Conservation (phyloP, 2,888 invertebrate genomes). For the Lycophotia porphyrea region DNA sequence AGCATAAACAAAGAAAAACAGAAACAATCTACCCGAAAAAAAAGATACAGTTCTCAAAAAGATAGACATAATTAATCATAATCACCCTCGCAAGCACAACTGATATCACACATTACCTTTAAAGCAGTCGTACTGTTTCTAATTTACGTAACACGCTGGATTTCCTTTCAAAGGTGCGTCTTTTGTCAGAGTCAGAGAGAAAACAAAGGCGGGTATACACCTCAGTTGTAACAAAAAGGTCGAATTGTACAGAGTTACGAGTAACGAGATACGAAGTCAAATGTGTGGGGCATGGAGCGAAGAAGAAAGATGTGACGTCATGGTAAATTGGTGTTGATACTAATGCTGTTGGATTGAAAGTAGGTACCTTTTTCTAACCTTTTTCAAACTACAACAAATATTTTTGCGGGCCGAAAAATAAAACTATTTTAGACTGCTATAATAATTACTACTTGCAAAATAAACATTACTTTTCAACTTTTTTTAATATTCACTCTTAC, state of each 20-base stretch:
- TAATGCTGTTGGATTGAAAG: background rate
- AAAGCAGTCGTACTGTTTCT: conserved; percentile 76
- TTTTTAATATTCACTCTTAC: background rate
- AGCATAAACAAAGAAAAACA: background rate
- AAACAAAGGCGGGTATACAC: conserved; percentile 81
- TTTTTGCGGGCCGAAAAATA: background rate
- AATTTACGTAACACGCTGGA: conserved; percentile 84
- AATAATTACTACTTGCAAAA: background rate
- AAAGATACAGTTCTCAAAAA: background rate
- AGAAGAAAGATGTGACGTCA: conserved; percentile 29
- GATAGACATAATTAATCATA: conserved; percentile 23
- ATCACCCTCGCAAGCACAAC: conserved; percentile 6
- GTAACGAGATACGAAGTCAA: conserved; percentile 72
- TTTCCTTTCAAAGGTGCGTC: conserved; percentile 84
- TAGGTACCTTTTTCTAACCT: background rate
- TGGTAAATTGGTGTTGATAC: conserved; percentile 10
- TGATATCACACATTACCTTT: conserved; percentile 39
- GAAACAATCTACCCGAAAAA: background rate
- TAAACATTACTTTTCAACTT: background rate
- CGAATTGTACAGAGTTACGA: conserved; percentile 70
- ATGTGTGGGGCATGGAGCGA: conserved; percentile 60
- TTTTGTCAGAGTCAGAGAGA: conserved; percentile 81
- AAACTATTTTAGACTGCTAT: background rate
- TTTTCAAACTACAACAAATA: too few relatives aligned
- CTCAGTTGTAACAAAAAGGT: conserved; percentile 73